Conservation (phyloP, 2,113 vertebrate genomes). For the Spilogale gracilis region DNA sequence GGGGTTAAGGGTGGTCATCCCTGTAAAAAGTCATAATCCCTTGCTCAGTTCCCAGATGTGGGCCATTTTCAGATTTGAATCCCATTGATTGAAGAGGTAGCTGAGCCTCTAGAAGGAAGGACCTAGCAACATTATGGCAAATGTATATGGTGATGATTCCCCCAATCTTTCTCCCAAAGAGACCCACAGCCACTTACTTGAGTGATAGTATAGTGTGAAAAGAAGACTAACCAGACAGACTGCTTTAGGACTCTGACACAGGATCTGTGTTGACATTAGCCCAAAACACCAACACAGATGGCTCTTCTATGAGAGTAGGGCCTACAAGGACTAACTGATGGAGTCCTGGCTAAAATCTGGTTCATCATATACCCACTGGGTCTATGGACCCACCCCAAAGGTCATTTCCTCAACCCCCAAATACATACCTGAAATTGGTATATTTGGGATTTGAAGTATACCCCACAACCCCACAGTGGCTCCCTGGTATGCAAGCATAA, state of each 20-base stretch:
- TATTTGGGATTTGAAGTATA: not conserved
- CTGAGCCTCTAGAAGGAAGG: not conserved
- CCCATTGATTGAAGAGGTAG: not conserved
- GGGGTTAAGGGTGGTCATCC: not conserved
- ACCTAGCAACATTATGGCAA: not conserved
- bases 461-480: not conserved
- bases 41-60: not conserved
- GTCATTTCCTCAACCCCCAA: not conserved
- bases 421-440: not conserved
- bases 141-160: not conserved
- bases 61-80: not conserved
- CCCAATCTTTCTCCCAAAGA: not conserved
- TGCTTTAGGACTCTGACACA: not conserved
- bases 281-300: not conserved
- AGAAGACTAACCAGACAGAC: not conserved
- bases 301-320: not conserved
- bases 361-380: not conserved
- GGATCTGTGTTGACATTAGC: not conserved
- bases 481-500: not conserved
- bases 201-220: not conserved
- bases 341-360: not conserved
- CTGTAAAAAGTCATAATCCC: not conserved
- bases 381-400: not conserved
- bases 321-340: not conserved
- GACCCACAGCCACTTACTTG: not conserved